These are phyloP conservation scores for Willowsia nigromaculata DNA, from an alignment of 2,888 invertebrate species.

Conservation along the genomic window DNA sequence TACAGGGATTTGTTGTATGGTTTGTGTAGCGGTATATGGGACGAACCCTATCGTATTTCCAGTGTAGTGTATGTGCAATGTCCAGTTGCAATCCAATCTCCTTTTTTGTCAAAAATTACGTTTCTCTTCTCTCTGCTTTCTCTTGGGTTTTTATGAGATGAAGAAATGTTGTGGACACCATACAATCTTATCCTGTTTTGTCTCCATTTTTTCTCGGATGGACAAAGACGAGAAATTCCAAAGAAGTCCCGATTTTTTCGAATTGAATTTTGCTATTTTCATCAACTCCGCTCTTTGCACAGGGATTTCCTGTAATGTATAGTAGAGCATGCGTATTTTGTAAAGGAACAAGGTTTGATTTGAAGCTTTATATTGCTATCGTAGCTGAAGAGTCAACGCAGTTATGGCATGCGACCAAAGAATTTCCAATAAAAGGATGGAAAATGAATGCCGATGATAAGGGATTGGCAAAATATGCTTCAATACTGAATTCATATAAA, in stretches of 20 bases:
- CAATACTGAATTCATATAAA: neutral
- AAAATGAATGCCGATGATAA: conserved; percentile 9
- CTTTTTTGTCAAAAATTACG: conserved; percentile 11
- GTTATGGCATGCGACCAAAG: conserved; percentile 63
- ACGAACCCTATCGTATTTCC: neutral
- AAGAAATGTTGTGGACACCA: neutral
- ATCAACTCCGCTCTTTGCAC: conserved; percentile 15
- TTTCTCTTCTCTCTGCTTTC: neutral
- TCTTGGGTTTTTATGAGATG: no score
- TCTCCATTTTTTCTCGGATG: conserved; percentile 48
- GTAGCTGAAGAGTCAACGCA: conserved; percentile 19
- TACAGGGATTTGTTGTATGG: conserved; percentile 13
- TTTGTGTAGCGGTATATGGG: neutral
- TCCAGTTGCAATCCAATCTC: conserved; percentile 3
- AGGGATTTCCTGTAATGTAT: conserved; percentile 38
- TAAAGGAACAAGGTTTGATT: neutral
- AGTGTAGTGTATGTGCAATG: neutral
- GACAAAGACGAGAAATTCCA: conserved; percentile 59
- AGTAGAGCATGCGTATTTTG: neutral
- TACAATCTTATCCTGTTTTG: neutral
- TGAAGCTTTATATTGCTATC: conserved; percentile 10
- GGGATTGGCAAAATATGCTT: conserved; percentile 31
- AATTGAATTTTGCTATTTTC: conserved; percentile 49
- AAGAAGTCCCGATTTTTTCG: conserved; percentile 33
- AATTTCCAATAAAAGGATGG: conserved; percentile 65